Percentiles rank a stretch among this genome's conserved stretches.
Conservation (phyloP, 2,797 vertebrate species). For the Cyclopterus lumpus region DNA sequence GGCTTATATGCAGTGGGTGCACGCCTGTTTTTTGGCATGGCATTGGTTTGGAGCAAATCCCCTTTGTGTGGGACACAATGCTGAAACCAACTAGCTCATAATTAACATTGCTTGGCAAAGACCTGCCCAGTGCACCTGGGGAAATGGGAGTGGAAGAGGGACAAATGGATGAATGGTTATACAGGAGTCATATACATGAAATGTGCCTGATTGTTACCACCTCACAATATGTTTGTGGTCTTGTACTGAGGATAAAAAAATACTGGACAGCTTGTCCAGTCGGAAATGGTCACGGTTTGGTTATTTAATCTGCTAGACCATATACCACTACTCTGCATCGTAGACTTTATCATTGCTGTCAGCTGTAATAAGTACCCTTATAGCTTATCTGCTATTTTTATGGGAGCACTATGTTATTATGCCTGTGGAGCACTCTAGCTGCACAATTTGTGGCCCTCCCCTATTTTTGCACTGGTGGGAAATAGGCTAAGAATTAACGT, state of each 20-base stretch:
- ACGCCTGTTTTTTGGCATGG: constrained; percentile 43
- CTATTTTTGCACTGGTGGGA: constrained; percentile 64
- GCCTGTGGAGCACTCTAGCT: constrained; percentile 41
- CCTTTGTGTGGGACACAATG: constrained; percentile 67
- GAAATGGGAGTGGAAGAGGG: constrained; percentile 41
- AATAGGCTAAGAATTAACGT: constrained; percentile 70
- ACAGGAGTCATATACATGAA: constrained; percentile 15
- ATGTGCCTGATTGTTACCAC: constrained; percentile 1
- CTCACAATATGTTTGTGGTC: constrained; percentile 2
- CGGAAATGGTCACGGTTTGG: not conserved
- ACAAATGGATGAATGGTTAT: constrained; percentile 29
- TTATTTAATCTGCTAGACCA: constrained; percentile 18
- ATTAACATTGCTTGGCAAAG: constrained; percentile 60
- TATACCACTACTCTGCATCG: constrained; percentile 10
- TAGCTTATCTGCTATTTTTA: constrained; percentile 70
- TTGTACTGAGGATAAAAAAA: constrained; percentile 11
- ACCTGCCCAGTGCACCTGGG: constrained; percentile 58
- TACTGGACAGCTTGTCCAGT: not conserved
- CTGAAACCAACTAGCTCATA: constrained; percentile 63
- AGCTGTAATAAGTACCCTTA: constrained; percentile 71
- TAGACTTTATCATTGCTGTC: constrained; percentile 42
- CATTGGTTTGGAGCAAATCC: constrained; percentile 45
- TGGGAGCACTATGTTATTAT: constrained; percentile 72
- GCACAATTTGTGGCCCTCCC: constrained; percentile 49
- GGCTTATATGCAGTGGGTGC: constrained; percentile 31